Evolutionary conservation across 1,140 invertebrate species (phyloP).

Genomic region (Ceratina japonica): DNA sequence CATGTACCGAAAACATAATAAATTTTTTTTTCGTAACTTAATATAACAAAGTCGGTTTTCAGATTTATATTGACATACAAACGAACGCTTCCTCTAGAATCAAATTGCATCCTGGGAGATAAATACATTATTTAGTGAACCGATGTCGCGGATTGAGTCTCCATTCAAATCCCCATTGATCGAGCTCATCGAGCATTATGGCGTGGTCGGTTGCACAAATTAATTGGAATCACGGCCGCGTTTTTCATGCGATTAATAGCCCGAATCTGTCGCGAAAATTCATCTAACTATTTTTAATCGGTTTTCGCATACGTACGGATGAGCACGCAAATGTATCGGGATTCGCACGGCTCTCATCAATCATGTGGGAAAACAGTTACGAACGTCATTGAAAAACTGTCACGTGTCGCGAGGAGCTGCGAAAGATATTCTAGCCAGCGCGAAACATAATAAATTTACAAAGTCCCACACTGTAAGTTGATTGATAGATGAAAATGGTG

Average conservation of each 20-base stretch:
- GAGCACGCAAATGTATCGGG: not conserved
- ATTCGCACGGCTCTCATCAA: conserved; percentile 15
- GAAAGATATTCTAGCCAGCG: not conserved
- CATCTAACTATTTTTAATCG: not conserved
- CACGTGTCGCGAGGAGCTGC: not conserved
- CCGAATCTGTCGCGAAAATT: not conserved
- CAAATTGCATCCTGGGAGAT: not conserved
- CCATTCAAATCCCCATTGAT: not conserved
- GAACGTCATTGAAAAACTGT: conserved; percentile 24
- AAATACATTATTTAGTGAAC: not conserved
- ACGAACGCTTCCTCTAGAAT: too few relatives aligned
- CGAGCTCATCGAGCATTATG: not conserved
- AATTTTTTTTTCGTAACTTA: too few relatives aligned
- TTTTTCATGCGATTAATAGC: conserved; percentile 3
- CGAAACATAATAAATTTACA: conserved; percentile 29
- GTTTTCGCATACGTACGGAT: too few relatives aligned
- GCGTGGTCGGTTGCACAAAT: not conserved
- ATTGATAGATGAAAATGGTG: not conserved
- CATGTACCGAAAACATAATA: too few relatives aligned
- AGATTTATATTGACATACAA: too few relatives aligned
- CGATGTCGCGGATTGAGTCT: not conserved
- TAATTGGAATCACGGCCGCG: not conserved
- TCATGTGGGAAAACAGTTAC: conserved; percentile 17
- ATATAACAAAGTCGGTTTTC: too few relatives aligned
- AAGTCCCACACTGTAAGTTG: not conserved